These are phyloP conservation scores for Cottoperca gobio DNA, from an alignment of 2,797 vertebrate genomes.

Conservation along the genomic window DNA sequence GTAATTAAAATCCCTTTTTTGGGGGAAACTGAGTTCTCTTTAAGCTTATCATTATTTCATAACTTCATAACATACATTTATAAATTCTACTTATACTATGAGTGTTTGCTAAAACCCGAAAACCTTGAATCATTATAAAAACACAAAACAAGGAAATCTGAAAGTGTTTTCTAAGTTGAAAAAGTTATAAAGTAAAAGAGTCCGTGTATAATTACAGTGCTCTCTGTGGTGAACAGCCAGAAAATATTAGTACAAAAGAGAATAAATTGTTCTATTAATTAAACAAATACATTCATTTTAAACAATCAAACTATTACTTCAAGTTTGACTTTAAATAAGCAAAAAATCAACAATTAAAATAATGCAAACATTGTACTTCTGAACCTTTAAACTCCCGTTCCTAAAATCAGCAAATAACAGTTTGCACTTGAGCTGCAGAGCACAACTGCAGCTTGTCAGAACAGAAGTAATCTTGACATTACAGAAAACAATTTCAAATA, in stretches of 20 bases:
- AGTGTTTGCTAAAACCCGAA: background rate
- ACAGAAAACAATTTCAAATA: constrained; percentile 81
- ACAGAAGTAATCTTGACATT: constrained; percentile 79
- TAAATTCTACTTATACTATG: background rate
- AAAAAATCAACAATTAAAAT: background rate
- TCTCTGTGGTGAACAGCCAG: background rate
- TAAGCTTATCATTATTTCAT: background rate
- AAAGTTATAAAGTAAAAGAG: background rate
- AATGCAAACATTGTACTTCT: background rate
- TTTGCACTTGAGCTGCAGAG: constrained; percentile 59
- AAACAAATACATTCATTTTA: too few species aligned
- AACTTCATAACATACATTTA: background rate
- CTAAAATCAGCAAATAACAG: constrained; percentile 31
- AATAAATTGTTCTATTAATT: background rate
- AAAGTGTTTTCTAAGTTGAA: background rate
- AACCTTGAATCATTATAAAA: background rate
- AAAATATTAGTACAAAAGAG: background rate
- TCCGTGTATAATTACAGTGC: background rate
- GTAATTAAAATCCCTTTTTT: background rate
- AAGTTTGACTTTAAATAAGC: background rate
- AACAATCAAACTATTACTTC: background rate
- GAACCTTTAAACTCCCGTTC: background rate
- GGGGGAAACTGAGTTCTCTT: background rate
- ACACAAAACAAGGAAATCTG: background rate
- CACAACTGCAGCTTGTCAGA: constrained; percentile 79